Base-by-base conservation (phyloP, 2,113 vertebrate species). In the Heterotis niloticus region DNA sequence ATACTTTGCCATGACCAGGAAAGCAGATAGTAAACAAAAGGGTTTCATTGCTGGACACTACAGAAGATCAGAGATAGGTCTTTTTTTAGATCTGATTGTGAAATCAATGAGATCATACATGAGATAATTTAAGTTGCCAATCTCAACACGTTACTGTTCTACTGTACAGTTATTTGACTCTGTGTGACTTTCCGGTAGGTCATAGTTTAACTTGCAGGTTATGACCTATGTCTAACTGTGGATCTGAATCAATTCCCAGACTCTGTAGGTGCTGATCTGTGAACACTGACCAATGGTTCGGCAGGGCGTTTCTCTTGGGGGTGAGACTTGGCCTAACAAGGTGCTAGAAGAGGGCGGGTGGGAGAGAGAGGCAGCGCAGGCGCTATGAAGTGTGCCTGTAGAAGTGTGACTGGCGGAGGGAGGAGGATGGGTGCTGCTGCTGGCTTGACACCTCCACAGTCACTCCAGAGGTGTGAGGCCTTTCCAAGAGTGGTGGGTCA, bases 341-440 rank as follows among this genome's bases (percentile, higher is more conserved):
- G 69, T 75, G 80, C 62, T 70, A 64, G 57, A 76, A 67, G 28
- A 65, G 23, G 28, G 75, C 17, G 51, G 64, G 75, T 13, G 0
- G 16, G 7, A 0, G 16, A n/a, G 75, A 56, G 75, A 68, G 74
- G 70, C 29, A 34, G 34, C 28, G 65, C 65, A 54, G 71, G 71
- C 52, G 67, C 77, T 44, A 44, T 82, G 66, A 75, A 82, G 84
- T 82, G 81, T 82, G 80, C 70, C 20, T 81, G 54, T 75, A 16
- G 80, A 76, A 78, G 83, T 82, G 81, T 72, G 82, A 72, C 20
- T 74, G 24, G 71, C 17, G n/a, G 71, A 54, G n/a, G 23, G 62
- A 54, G 71, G 16, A 54, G 71, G 16, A 12, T 10, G 51, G 76
- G n/a, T 10, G 67, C 67, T 64, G 66, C 29, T 79, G 81, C 73